Evolutionary conservation across 2,888 invertebrate genomes (phyloP).

Genomic region (Parasteatoda lunata): DNA sequence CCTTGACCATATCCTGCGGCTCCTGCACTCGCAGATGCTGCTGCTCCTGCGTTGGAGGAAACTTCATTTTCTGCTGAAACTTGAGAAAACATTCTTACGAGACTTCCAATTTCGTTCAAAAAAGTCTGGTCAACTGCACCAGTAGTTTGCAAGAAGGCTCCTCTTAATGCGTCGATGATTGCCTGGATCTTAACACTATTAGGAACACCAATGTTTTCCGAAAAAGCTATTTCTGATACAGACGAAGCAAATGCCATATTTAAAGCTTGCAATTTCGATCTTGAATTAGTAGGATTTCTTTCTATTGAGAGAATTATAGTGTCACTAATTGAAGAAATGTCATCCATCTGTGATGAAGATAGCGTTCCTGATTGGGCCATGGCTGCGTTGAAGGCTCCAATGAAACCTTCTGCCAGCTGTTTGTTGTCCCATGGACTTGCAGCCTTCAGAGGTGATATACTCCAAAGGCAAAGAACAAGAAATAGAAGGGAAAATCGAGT

Average conservation of each 20-base stretch:
- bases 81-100: conserved; percentile 18
- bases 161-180: not conserved
- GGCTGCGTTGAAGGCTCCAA: not conserved
- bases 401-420: conserved; percentile 4
- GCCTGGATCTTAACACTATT: not conserved
- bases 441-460: not conserved
- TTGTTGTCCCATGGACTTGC: conserved; percentile 20
- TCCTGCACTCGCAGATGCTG: not conserved
- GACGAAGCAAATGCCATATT: conserved; percentile 36
- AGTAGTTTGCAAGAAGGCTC: conserved; percentile 9
- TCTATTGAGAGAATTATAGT: conserved; percentile 9
- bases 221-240: conserved; percentile 18
- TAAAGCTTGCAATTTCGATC: conserved; percentile 20
- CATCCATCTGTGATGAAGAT: conserved; percentile 6
- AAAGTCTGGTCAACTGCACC: conserved; percentile 3
- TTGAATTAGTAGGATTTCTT: conserved; percentile 5
- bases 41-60: not conserved
- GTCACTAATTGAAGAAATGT: conserved; percentile 17
- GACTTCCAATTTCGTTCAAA: conserved; percentile 5
- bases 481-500: conserved; percentile 25
- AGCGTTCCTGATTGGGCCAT: not conserved
- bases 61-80: conserved; percentile 7
- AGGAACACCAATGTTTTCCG: not conserved
- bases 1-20: not conserved
- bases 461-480: conserved; percentile 21